Conservation (phyloP, 1,140 invertebrate genomes). For the Drosophila kikkawai region DNA sequence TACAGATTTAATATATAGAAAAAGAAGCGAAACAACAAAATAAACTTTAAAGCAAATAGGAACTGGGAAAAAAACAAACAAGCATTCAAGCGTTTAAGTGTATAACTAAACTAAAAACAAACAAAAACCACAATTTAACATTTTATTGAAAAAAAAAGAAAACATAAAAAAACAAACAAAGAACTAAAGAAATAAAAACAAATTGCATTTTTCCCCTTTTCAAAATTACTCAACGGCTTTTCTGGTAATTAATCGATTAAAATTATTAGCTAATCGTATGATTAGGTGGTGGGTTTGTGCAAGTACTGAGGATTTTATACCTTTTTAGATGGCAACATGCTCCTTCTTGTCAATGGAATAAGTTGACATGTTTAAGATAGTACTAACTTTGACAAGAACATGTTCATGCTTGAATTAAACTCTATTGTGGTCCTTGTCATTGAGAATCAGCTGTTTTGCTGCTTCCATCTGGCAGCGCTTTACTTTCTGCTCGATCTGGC, state of each 20-base stretch:
- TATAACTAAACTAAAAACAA: conserved; percentile 51
- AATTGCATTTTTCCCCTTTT: conserved; percentile 77
- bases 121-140: conserved; percentile 43
- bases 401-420: no score
- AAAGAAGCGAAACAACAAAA: conserved; percentile 23
- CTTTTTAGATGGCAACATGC: no score
- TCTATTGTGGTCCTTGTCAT: no score
- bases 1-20: conserved; percentile 59
- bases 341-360: no score
- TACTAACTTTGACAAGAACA: no score
- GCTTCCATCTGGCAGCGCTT: neutral
- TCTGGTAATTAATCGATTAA: no score
- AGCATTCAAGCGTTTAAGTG: conserved; percentile 27
- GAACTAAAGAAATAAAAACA: conserved; percentile 46
- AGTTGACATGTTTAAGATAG: no score
- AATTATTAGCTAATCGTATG: no score
- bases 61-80: conserved; percentile 21
- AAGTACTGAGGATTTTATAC: neutral
- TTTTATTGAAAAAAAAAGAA: conserved; percentile 70
- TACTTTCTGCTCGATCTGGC: neutral
- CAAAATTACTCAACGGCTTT: conserved; percentile 41
- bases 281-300: neutral
- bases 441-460: neutral
- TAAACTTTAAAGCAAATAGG: conserved; percentile 31
- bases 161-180: conserved; percentile 28